These are phyloP conservation scores for Misgurnus anguillicaudatus DNA, from an alignment of 2,113 vertebrate genomes.

Conservation along the genomic window DNA sequence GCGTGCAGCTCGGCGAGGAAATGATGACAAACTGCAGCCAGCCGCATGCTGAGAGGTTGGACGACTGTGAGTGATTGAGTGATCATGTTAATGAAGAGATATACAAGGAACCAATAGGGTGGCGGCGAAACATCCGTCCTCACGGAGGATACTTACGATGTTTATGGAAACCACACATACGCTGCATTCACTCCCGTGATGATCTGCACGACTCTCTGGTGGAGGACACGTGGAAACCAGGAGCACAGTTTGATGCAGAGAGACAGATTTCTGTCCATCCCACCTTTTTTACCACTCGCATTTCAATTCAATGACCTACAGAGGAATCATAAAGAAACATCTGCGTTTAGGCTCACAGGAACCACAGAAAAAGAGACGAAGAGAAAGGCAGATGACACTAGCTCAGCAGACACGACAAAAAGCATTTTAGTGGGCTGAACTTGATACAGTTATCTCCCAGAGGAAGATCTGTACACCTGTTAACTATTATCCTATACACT, in stretches of 20 bases:
- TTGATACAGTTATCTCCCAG: slow-evolving; percentile 34
- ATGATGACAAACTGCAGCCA: slow-evolving; percentile 53
- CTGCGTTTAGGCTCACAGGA: slow-evolving; percentile 28
- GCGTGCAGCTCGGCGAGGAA: slow-evolving; percentile 44
- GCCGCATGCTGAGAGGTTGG: slow-evolving; percentile 44
- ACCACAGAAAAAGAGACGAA: slow-evolving; percentile 34
- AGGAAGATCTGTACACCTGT: slow-evolving; percentile 23
- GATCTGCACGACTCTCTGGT: slow-evolving; percentile 19
- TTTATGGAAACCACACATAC: neutral
- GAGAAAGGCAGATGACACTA: slow-evolving; percentile 24
- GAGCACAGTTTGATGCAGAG: slow-evolving; percentile 20
- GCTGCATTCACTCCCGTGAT: neutral
- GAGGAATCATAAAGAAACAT: slow-evolving; percentile 45
- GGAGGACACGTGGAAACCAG: slow-evolving; percentile 8
- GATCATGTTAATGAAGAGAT: slow-evolving; percentile 41
- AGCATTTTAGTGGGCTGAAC: slow-evolving; percentile 25
- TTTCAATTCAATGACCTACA: slow-evolving; percentile 34
- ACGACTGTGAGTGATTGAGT: slow-evolving; percentile 38
- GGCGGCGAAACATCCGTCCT: neutral
- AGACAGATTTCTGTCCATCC: slow-evolving; percentile 32
- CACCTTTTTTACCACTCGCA: slow-evolving; percentile 12
- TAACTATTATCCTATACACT: slow-evolving; percentile 9
- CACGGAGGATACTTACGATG: slow-evolving; percentile 2
- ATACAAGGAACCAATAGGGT: slow-evolving; percentile 28
- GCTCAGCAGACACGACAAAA: slow-evolving; percentile 24